Percentiles rank a stretch among this genome's conserved stretches.
phyloP scores from a whole-genome alignment of 2,113 vertebrate genomes.

The Chaenogobius annularis region DNA sequence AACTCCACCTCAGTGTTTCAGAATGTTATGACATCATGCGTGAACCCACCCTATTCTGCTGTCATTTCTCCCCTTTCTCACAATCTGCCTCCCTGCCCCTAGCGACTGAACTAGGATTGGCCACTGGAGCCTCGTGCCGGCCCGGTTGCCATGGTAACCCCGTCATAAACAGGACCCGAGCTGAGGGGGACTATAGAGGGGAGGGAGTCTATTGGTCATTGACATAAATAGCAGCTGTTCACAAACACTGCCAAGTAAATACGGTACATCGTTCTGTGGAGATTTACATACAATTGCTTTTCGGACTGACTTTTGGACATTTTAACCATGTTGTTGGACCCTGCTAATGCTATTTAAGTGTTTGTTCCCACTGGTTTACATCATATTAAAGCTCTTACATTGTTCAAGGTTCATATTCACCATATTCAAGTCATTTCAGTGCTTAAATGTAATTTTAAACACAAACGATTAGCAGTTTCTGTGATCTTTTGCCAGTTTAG shows the following conservation, averaged over 20 bases:
- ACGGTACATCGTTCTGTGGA: not conserved
- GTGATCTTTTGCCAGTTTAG: too few species aligned
- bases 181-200: slow-evolving; percentile 30
- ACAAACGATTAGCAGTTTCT: too few species aligned
- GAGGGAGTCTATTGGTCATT: slow-evolving; percentile 41
- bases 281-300: not conserved
- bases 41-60: not conserved
- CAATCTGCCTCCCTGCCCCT: slow-evolving; percentile 49
- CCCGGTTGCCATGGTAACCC: slow-evolving; percentile 64
- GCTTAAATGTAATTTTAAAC: too few species aligned
- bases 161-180: slow-evolving; percentile 58
- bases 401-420: too few species aligned
- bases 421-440: too few species aligned
- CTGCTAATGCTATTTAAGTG: too few species aligned
- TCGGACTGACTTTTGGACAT: too few species aligned
- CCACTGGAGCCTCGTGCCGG: slow-evolving; percentile 51
- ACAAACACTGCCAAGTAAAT: slow-evolving; percentile 23
- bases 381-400: too few species aligned
- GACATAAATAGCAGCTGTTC: slow-evolving; percentile 30
- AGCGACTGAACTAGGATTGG: slow-evolving; percentile 70
- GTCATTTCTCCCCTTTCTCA: slow-evolving; percentile 41
- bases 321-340: too few species aligned
- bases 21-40: not conserved
- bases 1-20: not conserved
- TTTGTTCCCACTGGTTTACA: too few species aligned